Base-by-base conservation (phyloP, 2,888 invertebrate genomes). In the Baronia brevicornis region DNA sequence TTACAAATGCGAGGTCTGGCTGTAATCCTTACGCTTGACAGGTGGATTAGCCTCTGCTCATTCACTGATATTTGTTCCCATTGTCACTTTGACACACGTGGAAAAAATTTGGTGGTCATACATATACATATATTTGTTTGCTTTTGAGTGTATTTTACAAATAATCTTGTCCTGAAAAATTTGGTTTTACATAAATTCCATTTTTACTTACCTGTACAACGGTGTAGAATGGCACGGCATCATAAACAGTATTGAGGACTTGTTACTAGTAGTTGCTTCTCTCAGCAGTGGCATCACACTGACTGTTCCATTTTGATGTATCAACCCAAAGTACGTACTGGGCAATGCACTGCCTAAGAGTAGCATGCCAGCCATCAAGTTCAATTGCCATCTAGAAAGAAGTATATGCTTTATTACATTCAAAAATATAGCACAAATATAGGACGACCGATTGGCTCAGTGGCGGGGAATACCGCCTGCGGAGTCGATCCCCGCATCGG, bases 211-310 rank as follows among this genome's bases (percentile, higher is more conserved):
- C 94, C 91, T 91, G 66, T 94, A 94, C 5, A 92, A 86, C 0
- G 97, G 97, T 1, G 95, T 95, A 3, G 96, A 93, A 71, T 98
- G 97, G 59, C 98, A 98, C 0, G 97, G 97, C 90, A 94, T 96
- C 11, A 97, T 82, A 74, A 95, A 95, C 19, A 95, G 70, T 19
- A 94, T 72, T 22, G 85, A 84, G 3, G 89, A 67, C 1, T 61
- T 85, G 50, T 85, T 88, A 34, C 60, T 65, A 34, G 58, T 64
- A 1, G 70, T 59, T 36, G 80, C 67, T 0, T 87, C 80, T 4
- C 90, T 74, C 4, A 97, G 66, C 38, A 88, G 71, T 5, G 88
- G 84, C 91, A 95, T 94, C 4, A 92, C 89, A 15, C 89, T 88
- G 18, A 95, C 60, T 0, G 92, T 85, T 1, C 94, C 97, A 34